Evolutionary conservation across 2,797 vertebrate genomes (phyloP).

Genomic region (Sebastes taczanowskii): DNA sequence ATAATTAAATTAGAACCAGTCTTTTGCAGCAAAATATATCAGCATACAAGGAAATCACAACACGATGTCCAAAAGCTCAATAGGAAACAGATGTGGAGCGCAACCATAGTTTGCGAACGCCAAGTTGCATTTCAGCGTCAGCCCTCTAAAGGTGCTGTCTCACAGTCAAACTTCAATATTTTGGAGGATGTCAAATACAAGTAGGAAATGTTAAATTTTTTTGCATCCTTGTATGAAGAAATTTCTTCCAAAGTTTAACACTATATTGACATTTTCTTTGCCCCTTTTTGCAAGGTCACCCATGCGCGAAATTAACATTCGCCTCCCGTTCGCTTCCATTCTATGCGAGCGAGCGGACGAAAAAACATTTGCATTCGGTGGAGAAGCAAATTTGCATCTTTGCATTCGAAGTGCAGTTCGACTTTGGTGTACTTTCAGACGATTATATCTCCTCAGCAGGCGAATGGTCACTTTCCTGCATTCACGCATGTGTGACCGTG

Average conservation of each 20-base stretch:
- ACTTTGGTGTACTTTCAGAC: background rate
- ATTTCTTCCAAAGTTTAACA: background rate
- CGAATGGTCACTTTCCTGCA: background rate
- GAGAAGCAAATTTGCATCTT: background rate
- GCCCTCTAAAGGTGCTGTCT: conserved; percentile 31
- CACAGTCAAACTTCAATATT: background rate
- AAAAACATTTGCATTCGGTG: background rate
- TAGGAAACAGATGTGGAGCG: conserved; percentile 34
- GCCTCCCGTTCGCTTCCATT: background rate
- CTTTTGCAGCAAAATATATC: conserved; percentile 44
- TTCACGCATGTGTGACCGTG: background rate
- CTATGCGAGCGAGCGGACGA: background rate
- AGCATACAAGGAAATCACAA: conserved; percentile 27
- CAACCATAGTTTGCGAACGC: background rate
- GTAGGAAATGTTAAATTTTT: background rate
- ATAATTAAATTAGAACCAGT: conserved; percentile 1
- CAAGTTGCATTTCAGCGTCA: conserved; percentile 10
- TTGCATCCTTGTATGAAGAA: background rate
- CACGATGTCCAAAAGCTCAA: conserved; percentile 19
- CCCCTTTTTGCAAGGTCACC: background rate
- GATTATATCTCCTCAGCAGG: background rate
- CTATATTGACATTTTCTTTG: conserved; percentile 1
- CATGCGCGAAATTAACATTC: background rate
- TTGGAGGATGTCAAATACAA: background rate
- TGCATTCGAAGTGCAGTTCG: background rate